Conservation (phyloP, 2,113 vertebrate species). For the Azemiops feae region DNA sequence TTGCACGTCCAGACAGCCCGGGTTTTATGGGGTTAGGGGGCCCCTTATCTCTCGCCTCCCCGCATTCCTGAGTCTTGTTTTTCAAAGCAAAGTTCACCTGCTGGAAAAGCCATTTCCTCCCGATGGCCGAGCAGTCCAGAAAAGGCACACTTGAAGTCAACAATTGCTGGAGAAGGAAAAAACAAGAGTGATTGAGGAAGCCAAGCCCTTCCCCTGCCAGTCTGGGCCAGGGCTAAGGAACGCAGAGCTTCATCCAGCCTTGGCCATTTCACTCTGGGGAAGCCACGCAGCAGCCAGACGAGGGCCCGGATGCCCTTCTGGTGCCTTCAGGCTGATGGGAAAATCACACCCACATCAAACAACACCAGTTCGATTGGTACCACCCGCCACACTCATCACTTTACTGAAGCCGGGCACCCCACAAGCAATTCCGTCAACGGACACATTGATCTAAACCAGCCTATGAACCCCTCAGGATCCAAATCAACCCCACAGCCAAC, state of each 20-base stretch:
- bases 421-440: too few species aligned
- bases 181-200: not conserved
- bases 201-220: not conserved
- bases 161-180: not conserved
- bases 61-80: not conserved
- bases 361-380: too few species aligned
- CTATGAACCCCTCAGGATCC: too few species aligned
- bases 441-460: too few species aligned
- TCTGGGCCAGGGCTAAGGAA: slow-evolving; percentile 18
- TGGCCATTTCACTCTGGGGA: not conserved
- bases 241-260: not conserved
- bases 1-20: not conserved
- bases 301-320: not conserved
- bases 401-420: too few species aligned
- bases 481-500: too few species aligned
- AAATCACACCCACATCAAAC: too few species aligned
- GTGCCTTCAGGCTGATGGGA: not conserved
- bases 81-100: not conserved
- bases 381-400: too few species aligned
- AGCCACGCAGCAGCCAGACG: not conserved
- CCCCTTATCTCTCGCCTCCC: not conserved
- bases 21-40: not conserved
- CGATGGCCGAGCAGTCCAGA: not conserved
- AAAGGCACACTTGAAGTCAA: slow-evolving; percentile 1
- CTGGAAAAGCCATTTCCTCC: slow-evolving; percentile 18